Evolutionary conservation across 2,113 vertebrate species (phyloP).

Genomic region (Rattus rattus): DNA sequence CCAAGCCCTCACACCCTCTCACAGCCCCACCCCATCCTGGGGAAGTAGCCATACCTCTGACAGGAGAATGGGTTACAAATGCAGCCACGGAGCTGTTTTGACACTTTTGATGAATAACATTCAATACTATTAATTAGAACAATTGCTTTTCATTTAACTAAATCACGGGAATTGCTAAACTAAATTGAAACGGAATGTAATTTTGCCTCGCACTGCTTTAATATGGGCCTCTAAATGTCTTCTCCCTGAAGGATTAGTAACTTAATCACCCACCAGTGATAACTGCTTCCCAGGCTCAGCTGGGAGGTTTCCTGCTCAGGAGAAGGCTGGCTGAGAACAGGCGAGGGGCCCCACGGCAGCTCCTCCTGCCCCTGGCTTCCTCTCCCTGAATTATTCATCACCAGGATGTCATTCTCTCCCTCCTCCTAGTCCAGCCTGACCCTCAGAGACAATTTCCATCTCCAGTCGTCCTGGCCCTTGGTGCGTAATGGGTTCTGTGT

Average conservation of each 20-base stretch:
- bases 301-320: slow-evolving; percentile 86
- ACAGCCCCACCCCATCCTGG: slow-evolving; percentile 79
- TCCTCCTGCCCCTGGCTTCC: slow-evolving; percentile 78
- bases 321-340: slow-evolving; percentile 82
- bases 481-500: background rate
- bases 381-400: slow-evolving; percentile 85
- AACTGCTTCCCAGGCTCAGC: slow-evolving; percentile 91
- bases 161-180: slow-evolving; percentile 92
- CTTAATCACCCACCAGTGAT: slow-evolving; percentile 93
- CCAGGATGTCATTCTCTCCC: slow-evolving; percentile 78
- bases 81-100: slow-evolving; percentile 90
- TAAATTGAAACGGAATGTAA: slow-evolving; percentile 92
- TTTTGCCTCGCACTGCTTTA: slow-evolving; percentile 89
- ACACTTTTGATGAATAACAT: slow-evolving; percentile 94
- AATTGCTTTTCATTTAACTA: slow-evolving; percentile 95
- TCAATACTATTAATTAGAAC: slow-evolving; percentile 96
- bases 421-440: slow-evolving; percentile 79
- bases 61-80: slow-evolving; percentile 91
- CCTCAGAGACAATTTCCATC: slow-evolving; percentile 80
- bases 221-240: slow-evolving; percentile 91
- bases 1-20: slow-evolving; percentile 43
- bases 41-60: slow-evolving; percentile 89
- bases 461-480: slow-evolving; percentile 7
- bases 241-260: slow-evolving; percentile 93
- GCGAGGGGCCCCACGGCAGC: slow-evolving; percentile 79